Conservation (phyloP, 2,888 invertebrate genomes). For the Philereme vetulata region DNA sequence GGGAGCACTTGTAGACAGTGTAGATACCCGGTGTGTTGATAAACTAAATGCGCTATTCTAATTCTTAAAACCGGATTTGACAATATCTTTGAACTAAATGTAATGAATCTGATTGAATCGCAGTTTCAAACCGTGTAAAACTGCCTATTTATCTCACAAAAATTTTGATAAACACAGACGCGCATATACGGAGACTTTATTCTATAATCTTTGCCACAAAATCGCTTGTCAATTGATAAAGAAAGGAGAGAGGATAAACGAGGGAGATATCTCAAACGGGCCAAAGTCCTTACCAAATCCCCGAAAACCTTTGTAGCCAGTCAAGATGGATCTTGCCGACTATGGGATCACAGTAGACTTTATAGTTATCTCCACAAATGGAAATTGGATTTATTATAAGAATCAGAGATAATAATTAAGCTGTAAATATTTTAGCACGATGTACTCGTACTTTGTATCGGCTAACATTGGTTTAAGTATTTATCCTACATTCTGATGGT, state of each 20-base stretch:
- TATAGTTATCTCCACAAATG: constrained; percentile 77
- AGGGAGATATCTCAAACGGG: constrained; percentile 15
- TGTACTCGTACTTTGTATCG: constrained; percentile 32
- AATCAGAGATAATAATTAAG: constrained; percentile 45
- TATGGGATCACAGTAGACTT: constrained; percentile 55
- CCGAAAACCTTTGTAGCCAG: constrained; percentile 23
- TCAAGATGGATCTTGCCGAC: constrained; percentile 39
- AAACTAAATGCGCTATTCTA: constrained; percentile 7
- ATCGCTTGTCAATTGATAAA: not conserved
- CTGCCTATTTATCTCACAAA: not conserved
- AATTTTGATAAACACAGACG: not conserved
- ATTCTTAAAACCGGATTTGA: constrained; percentile 8
- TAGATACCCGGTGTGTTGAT: constrained; percentile 1
- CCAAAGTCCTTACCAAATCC: constrained; percentile 32
- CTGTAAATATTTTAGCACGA: constrained; percentile 48
- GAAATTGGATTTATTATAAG: constrained; percentile 61
- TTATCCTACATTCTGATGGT: not conserved
- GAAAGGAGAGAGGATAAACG: not conserved
- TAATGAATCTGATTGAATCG: not conserved
- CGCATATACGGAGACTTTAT: not conserved
- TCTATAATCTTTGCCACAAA: not conserved
- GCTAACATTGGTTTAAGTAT: constrained; percentile 32
- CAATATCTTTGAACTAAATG: constrained; percentile 3
- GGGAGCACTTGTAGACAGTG: constrained; percentile 6
- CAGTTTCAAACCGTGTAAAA: not conserved